phyloP scores from a whole-genome alignment of 2,888 invertebrate species.

The Eupithecia subfuscata region DNA sequence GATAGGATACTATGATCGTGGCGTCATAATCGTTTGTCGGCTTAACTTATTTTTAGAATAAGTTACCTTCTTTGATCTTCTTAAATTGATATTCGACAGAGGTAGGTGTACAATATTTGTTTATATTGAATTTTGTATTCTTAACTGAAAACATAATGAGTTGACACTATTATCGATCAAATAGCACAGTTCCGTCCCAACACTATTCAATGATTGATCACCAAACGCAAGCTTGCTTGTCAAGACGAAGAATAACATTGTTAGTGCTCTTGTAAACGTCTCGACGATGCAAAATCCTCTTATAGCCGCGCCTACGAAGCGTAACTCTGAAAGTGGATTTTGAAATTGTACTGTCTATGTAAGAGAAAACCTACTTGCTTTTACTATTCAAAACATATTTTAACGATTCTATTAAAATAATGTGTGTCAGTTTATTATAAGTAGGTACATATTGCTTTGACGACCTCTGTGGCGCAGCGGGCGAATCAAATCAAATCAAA shows the following conservation, averaged over 20 bases:
- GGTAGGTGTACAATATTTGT: not conserved
- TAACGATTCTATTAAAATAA: not conserved
- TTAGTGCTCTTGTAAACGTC: slow-evolving; percentile 77
- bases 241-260: slow-evolving; percentile 81
- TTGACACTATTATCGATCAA: slow-evolving; percentile 47
- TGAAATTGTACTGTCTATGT: slow-evolving; percentile 24
- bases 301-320: slow-evolving; percentile 56
- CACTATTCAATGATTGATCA: slow-evolving; percentile 78
- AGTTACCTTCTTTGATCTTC: not conserved
- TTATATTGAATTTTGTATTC: not conserved
- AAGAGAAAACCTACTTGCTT: not conserved
- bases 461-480: too few relatives aligned
- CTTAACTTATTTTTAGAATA: slow-evolving; percentile 20
- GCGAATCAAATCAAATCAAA: too few relatives aligned
- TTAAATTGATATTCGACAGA: not conserved
- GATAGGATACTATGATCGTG: too few relatives aligned
- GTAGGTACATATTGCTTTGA: not conserved
- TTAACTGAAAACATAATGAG: not conserved
- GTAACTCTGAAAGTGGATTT: slow-evolving; percentile 38
- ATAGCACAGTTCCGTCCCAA: slow-evolving; percentile 49
- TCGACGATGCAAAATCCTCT: slow-evolving; percentile 74
- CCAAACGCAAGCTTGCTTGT: slow-evolving; percentile 69
- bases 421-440: not conserved
- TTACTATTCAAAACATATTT: not conserved
- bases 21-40: slow-evolving; percentile 30